Evolutionary conservation across 2,797 vertebrate genomes (phyloP).

Genomic region (Artibeus jamaicensis): DNA sequence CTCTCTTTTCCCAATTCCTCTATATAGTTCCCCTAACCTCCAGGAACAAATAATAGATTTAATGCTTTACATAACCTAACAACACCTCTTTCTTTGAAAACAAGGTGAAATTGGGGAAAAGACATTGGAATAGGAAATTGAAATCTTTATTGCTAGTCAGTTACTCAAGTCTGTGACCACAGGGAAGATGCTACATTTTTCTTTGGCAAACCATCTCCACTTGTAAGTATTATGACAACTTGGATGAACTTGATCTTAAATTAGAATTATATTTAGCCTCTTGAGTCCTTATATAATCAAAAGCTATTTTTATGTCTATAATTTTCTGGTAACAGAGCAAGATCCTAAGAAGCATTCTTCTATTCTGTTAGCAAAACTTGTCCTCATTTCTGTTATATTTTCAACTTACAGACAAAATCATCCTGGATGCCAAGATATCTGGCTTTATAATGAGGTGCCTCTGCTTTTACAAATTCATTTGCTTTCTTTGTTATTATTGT

Average conservation of each 20-base stretch:
- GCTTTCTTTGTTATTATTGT: conserved; percentile 9
- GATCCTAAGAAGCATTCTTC: conserved; percentile 6
- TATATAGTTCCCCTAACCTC: neutral
- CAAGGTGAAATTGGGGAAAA: neutral
- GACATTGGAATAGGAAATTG: neutral
- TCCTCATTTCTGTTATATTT: conserved; percentile 31
- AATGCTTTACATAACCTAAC: conserved; percentile 23
- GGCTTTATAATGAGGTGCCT: neutral
- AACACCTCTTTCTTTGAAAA: conserved; percentile 47
- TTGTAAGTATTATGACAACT: conserved; percentile 1
- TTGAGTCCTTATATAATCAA: conserved; percentile 9
- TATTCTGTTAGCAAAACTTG: neutral
- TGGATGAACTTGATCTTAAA: conserved; percentile 12
- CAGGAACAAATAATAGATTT: neutral
- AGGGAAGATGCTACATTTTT: neutral
- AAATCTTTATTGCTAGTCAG: neutral
- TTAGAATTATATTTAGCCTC: neutral
- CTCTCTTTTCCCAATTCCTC: neutral
- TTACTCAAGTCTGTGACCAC: neutral
- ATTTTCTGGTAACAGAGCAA: conserved; percentile 33
- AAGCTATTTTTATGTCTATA: neutral
- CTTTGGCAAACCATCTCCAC: neutral
- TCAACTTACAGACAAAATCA: conserved; percentile 31
- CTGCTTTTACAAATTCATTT: conserved; percentile 42
- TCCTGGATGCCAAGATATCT: conserved; percentile 19